These are phyloP conservation scores for Dorcus hopei DNA, from an alignment of 2,888 invertebrate genomes.

Conservation along the genomic window DNA sequence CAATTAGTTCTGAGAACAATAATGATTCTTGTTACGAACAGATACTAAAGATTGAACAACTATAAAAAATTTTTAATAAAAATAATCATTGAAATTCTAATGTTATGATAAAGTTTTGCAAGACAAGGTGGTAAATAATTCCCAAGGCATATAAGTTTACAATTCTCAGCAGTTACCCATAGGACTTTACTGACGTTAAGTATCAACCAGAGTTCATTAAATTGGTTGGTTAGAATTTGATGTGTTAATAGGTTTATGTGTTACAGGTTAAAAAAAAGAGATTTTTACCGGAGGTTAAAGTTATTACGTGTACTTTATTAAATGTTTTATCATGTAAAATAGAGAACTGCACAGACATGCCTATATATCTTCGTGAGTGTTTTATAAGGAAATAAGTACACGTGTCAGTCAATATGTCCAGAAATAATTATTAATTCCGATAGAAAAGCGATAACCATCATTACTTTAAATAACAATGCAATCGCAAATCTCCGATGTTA, in stretches of 20 bases:
- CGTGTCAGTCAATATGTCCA: neutral
- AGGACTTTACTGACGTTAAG: neutral
- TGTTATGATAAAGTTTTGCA: slow-evolving; percentile 5
- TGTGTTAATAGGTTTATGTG: slow-evolving; percentile 28
- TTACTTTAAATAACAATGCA: slow-evolving; percentile 22
- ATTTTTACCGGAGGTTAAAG: slow-evolving; percentile 26
- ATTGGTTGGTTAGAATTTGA: slow-evolving; percentile 22
- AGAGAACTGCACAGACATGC: no score
- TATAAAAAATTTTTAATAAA: neutral
- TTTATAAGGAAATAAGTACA: neutral
- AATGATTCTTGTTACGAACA: no score
- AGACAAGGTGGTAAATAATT: neutral
- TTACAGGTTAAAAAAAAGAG: slow-evolving; percentile 23
- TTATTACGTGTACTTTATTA: slow-evolving; percentile 27
- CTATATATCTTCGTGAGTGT: neutral
- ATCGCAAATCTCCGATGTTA: slow-evolving; percentile 16
- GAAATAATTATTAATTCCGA: slow-evolving; percentile 16
- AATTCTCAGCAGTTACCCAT: neutral
- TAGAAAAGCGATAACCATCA: slow-evolving; percentile 21
- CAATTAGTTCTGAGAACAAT: no score
- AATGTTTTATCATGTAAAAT: slow-evolving; percentile 34
- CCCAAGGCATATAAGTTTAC: slow-evolving; percentile 1
- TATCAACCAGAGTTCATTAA: no score
- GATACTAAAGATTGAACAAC: no score
- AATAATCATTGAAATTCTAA: neutral